Evolutionary conservation across 1,140 invertebrate genomes (phyloP), one percentile per base, ranked within the genome.

Genomic region (Drosophila burlai): DNA sequence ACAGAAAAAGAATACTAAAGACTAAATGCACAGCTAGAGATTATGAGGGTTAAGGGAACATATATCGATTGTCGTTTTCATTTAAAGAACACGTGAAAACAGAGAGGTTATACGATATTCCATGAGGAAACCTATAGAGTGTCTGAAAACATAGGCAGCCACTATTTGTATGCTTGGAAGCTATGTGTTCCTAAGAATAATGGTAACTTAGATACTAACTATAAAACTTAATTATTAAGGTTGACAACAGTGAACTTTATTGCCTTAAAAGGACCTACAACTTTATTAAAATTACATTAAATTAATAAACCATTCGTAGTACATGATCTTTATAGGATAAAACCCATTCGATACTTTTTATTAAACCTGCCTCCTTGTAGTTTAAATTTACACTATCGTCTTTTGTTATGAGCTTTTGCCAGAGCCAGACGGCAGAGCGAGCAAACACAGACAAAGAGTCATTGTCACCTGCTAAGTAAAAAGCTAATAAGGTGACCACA

Each of bases 371-470:
- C 63, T 47, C 43, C 59, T 67, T 64, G 34, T 64, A 67, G 64
- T 67, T 38, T 64, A 77, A 73, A 65, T 83, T 83, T 74, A 69
- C 80, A 83, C 81, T 83, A 79, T 75, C 60, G 55, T 68, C 68
- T 75, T 67, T 77, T 73, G 67, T 55, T 68, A 29, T n/a, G 24
- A n/a, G 62, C 47, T 54, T 36, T 42, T 29, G 36, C 38, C 62
- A 13, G n/a, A 31, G 50, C n/a, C 26, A 36, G 47, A 43, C 31
- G 46, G 46, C 31, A 24, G 13, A 36, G 16, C 13, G 10, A 21
- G 50, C 46, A 78, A 76, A 66, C 76, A 63, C 66, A 81, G 81
- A 68, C 81, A 81, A 71, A 71, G 73, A 85, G 82, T 85, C 81
- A 77, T 81, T 84, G 82, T 85, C 77, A 62, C 62, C 68, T 47